Percentiles rank a stretch among this genome's conserved stretches.
These are phyloP conservation scores for Hyperopisus bebe DNA, from an alignment of 2,113 vertebrate species.

Conservation along the genomic window DNA sequence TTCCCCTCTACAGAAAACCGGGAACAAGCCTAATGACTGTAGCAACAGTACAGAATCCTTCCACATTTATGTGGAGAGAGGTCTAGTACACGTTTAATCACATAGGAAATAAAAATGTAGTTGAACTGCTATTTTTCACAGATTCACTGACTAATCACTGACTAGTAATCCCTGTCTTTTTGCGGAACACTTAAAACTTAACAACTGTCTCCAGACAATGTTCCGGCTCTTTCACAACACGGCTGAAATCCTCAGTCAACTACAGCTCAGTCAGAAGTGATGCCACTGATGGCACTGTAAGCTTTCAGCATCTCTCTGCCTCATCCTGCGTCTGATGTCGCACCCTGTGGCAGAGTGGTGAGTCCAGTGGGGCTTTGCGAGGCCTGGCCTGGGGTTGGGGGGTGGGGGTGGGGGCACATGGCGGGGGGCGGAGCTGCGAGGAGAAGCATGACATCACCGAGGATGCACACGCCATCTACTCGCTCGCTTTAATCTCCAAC, in stretches of 20 bases:
- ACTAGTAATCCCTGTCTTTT: neutral
- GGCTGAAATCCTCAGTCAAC: neutral
- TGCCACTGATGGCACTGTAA: neutral
- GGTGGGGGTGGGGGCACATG: constrained; percentile 31
- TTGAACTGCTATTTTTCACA: neutral
- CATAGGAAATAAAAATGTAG: constrained; percentile 6
- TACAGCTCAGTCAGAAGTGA: neutral
- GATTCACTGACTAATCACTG: neutral
- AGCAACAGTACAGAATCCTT: constrained; percentile 19
- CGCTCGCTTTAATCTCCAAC: constrained; percentile 14
- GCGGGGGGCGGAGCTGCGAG: constrained; percentile 51
- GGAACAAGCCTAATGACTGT: neutral
- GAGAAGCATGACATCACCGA: constrained; percentile 47
- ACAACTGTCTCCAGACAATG: neutral
- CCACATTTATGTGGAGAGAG: constrained; percentile 19
- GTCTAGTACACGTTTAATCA: constrained; percentile 31
- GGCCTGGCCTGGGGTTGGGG: constrained; percentile 39
- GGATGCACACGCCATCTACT: constrained; percentile 37
- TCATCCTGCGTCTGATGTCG: neutral
- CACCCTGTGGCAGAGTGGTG: neutral
- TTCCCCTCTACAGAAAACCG: constrained; percentile 14
- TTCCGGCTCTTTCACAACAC: neutral
- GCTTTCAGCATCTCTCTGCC: neutral
- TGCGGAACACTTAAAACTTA: neutral
- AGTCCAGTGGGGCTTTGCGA: neutral